Evolutionary conservation across 2,888 invertebrate genomes (phyloP), one percentile per base, ranked within the genome.

Genomic region (Stomorhina lunata): DNA sequence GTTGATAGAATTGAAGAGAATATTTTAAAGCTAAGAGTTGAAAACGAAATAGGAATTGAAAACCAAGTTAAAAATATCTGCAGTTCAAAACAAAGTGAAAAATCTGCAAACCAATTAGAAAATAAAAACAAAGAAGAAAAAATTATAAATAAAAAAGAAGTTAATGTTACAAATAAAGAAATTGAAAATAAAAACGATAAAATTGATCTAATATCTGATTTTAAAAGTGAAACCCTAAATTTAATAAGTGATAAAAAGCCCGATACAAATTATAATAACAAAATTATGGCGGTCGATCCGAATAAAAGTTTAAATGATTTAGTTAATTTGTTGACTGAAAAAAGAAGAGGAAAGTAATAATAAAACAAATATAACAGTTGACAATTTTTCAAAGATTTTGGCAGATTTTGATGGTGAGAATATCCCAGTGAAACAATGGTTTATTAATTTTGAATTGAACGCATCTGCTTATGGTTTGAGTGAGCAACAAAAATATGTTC

Each of bases 351-450:
- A 57, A 20, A 20, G 5, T 57, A 9, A 57, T 4, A 57, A 17
- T 20, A 34, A 57, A 34, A 1, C 57, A 20, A 17, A 34, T 20
- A 57, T 57, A 0, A 34, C 34, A 4, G 57, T 57, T 4, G 57
- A 57, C 10, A 57, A 57, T 34, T 57, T 57, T 57, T 32, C 20
- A 57, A 57, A 57, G 20, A 57, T 57, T 20, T 20, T 57, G 9
- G 9, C 34, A 10, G 59, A 59, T 22, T 59, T 37, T 59, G 37
- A 59, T 37, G 59, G 59, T 6, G 37, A 59, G 10, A 59, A 59
- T 12, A 59, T 59, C 1, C 59, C 59, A 5, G 59, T 59, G 2
- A 22, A 22, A 12, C 20, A 59, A 2, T 37, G 37, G 37, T 59
- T 59, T 59, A 22, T 5, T 22, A 59, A 34, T 34, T 59, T 59